These are phyloP conservation scores for Pemphredon lugubris DNA, from an alignment of 2,888 invertebrate species.

Conservation along the genomic window DNA sequence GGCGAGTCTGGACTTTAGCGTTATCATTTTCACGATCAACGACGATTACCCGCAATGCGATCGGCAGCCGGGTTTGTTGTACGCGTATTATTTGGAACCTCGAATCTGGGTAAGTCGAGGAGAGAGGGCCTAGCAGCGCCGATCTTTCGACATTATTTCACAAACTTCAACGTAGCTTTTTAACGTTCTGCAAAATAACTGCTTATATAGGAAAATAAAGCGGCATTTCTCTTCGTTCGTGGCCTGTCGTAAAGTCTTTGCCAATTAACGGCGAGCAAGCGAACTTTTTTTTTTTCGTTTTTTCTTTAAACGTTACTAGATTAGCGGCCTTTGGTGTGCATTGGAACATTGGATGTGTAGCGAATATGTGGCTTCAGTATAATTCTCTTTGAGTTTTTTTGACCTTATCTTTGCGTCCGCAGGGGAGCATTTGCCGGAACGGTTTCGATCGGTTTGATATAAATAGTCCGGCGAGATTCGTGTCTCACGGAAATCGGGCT, in stretches of 20 bases:
- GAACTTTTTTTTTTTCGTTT: conserved; percentile 17
- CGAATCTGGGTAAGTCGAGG: neutral
- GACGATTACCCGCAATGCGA: neutral
- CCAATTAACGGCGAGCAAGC: conserved; percentile 2
- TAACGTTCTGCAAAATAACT: conserved; percentile 40
- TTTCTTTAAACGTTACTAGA: conserved; percentile 22
- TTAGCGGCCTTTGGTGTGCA: conserved; percentile 58
- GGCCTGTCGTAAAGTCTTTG: conserved; percentile 3
- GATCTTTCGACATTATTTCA: conserved; percentile 1
- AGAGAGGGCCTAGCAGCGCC: neutral
- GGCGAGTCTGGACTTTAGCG: neutral
- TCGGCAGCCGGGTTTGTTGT: neutral
- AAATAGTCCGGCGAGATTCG: neutral
- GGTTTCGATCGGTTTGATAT: conserved; percentile 4
- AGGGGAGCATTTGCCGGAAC: neutral
- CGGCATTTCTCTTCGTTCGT: conserved; percentile 13
- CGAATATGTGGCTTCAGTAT: conserved; percentile 56
- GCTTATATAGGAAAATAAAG: conserved; percentile 24
- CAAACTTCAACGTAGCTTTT: conserved; percentile 25
- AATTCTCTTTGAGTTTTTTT: conserved; percentile 47
- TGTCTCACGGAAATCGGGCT: neutral
- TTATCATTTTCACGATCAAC: neutral
- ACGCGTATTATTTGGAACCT: conserved; percentile 8
- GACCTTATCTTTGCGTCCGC: conserved; percentile 29
- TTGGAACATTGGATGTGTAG: conserved; percentile 60